Conservation (phyloP, 2,888 invertebrate species). For the Coronaproctus castanopsis region DNA sequence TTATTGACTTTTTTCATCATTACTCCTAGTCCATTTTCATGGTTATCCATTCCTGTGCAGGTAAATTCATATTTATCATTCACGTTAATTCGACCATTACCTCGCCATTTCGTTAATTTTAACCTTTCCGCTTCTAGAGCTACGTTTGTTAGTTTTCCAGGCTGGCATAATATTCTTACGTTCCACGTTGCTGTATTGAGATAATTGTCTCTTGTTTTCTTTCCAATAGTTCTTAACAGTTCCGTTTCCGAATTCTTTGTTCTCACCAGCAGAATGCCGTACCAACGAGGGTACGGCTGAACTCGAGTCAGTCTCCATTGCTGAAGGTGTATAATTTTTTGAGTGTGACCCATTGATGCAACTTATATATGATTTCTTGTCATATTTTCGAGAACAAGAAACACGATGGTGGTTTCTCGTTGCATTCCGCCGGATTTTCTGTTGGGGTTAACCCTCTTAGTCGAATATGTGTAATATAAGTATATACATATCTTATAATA, state of each 20-base stretch:
- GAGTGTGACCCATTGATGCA: no score
- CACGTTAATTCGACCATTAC: not conserved
- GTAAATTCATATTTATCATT: not conserved
- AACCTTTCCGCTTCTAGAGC: not conserved
- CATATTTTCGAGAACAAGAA: no score
- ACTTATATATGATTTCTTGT: no score
- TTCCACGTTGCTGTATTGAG: not conserved
- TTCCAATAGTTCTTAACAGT: not conserved
- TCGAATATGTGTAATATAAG: no score
- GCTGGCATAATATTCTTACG: not conserved
- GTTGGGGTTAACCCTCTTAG: no score
- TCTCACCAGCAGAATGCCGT: not conserved
- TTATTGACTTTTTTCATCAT: not conserved
- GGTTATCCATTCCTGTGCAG: not conserved
- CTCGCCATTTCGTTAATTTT: not conserved
- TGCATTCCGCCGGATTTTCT: no score
- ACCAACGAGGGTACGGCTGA: not conserved
- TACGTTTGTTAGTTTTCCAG: not conserved
- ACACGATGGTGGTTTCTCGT: no score
- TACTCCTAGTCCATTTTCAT: not conserved
- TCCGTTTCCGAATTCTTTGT: not conserved
- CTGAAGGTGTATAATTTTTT: no score
- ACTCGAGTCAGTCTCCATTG: not conserved
- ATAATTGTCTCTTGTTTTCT: no score
- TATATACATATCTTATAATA: no score